Conservation (phyloP, 1,140 invertebrate species). For the Prorops nasuta region DNA sequence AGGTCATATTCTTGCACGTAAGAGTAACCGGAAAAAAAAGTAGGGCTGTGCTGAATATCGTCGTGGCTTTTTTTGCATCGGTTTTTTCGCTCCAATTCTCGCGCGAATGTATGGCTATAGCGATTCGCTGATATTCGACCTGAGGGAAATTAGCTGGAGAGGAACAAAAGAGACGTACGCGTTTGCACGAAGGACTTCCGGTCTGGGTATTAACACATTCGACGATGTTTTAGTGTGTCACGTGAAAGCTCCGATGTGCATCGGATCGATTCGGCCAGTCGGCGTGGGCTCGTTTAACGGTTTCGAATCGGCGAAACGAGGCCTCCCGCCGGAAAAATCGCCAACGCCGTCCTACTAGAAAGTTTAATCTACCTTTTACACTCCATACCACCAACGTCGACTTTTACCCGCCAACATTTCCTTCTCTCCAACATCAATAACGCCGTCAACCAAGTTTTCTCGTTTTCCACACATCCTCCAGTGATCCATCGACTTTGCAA, state of each 20-base stretch:
- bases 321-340: constrained; percentile 22
- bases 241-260: constrained; percentile 25
- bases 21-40: not conserved
- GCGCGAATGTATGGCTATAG: not conserved
- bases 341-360: constrained; percentile 20
- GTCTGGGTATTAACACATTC: no score
- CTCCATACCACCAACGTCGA: not conserved
- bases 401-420: not conserved
- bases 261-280: constrained; percentile 13
- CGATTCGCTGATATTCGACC: not conserved
- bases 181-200: not conserved
- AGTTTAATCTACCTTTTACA: not conserved
- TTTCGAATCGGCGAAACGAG: constrained; percentile 26
- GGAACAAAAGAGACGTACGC: not conserved
- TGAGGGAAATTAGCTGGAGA: not conserved
- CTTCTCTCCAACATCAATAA: no score
- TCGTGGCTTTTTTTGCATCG: not conserved
- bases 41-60: not conserved
- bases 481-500: no score
- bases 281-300: constrained; percentile 13
- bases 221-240: constrained; percentile 28
- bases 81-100: not conserved
- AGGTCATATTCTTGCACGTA: no score
- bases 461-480: no score
- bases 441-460: no score